Base-by-base conservation (phyloP, 1,140 invertebrate species). In the Euura saliciscinereae region DNA sequence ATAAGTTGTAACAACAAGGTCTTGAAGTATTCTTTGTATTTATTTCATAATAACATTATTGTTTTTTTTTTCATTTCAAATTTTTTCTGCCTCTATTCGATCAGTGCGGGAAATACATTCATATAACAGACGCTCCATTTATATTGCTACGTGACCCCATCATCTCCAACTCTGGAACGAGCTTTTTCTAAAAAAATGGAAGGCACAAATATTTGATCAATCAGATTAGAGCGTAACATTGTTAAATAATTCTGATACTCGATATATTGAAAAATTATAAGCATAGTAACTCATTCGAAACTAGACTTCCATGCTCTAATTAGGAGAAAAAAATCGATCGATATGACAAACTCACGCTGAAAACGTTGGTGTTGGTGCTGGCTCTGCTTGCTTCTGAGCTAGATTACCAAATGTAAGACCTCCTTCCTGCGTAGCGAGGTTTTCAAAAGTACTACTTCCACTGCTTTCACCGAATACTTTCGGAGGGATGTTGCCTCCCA, bases 121-220 rank as follows among this genome's bases (percentile, higher is more conserved):
- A 28, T 28, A 28, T 28, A 28, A 28, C 28, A 28, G 28, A 28
- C 28, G 28, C 28, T 28, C 28, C 28, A 28, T 28, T 28, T 28
- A 59, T 59, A n/a, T 59, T 8, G 51, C 13, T n/a, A 59, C 51
- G 13, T 3, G 51, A 59, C 13, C 13, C 13, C 51, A 45, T 76
- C 75, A 85, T 65, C 84, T 79, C 86, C 86, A 88, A 69, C 81
- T 85, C 2, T 83, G 85, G 59, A 87, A 88, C 7, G 85, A 86
- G 68, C 80, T 85, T 74, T 84, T 83, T 45, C 84, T 86, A 69
- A 73, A 85, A 84, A 68, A 71, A 28, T 28, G 28, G 1, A 28
- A 28, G 28, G 28, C 28, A 28, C 0, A 28, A 28, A 28, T 28
- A 28, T 28, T 28, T 28, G 28, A 28, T 28, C 28, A 28, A 28